Evolutionary conservation across 1,140 invertebrate species (phyloP), one percentile per base, ranked within the genome.

Genomic region (Drosophila persimilis): DNA sequence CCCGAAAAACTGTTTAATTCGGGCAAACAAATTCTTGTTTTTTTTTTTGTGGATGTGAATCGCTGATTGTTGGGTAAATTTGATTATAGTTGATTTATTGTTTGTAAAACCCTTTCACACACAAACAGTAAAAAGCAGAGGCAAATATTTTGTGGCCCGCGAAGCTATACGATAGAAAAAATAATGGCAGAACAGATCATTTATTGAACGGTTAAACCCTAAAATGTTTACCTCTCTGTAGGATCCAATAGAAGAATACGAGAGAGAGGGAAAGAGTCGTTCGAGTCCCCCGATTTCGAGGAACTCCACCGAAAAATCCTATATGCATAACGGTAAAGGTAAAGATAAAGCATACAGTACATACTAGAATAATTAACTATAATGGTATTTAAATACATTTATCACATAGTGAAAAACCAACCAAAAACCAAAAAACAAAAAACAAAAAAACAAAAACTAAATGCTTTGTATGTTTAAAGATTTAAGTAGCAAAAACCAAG

Each of bases 381-480:
- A 20, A 39, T 6, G n/a, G 31, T 60, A 52, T 45, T 46, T 15
- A 47, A 60, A 50, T 67, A 73, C 62, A 63, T 73, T 50, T 59
- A 65, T 59, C 55, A 66, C 50, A 47, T 74, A 74, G 71, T 74
- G 61, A 74, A 2, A 66, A 54, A 69, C 6, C 6, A 29, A 29
- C 0, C 6, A 29, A 1, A 29, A 31, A 70, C 43, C 9, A 43
- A 43, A 43, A 64, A 64, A 39, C 29, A 17, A 17, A 17, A 17
- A 17, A 17, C 6, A 8, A 1, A 69, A 7, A 29, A 31, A 70
- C 6, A 43, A 43, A 43, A 64, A 73, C 39, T 39, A 73, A 71
- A 58, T 74, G 72, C 72, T 74, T 74, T 74, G 43, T 74, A 74
- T 74, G 72, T 75, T 67, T 75, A 75, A 60, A 26, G 50, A 67